Evolutionary conservation across 2,888 invertebrate genomes (phyloP).

Genomic region (Lasius fuliginosus): DNA sequence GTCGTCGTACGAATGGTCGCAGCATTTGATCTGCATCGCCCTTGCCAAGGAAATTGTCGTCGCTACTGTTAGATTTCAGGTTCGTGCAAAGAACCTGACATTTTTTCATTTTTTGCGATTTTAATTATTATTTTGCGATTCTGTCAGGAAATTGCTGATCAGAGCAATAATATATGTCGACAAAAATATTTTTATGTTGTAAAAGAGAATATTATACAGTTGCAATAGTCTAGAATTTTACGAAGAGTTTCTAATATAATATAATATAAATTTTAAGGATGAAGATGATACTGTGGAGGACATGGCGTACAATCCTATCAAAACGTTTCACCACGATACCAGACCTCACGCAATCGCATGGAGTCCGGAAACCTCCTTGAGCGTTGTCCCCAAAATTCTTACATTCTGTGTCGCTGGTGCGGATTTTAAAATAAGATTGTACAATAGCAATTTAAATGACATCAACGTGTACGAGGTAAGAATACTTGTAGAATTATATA

Average conservation of each 20-base stretch:
- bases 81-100: neutral
- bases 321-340: constrained; percentile 88
- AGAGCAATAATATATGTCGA: neutral
- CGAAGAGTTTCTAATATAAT: neutral
- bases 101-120: neutral
- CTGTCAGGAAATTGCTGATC: neutral
- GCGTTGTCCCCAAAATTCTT: constrained; percentile 88
- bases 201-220: neutral
- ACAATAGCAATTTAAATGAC: constrained; percentile 87
- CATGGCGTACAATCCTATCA: constrained; percentile 87
- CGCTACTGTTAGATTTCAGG: constrained; percentile 88
- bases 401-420: constrained; percentile 88
- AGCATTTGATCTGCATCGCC: constrained; percentile 89
- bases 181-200: neutral
- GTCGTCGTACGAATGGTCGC: constrained; percentile 90
- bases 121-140: neutral
- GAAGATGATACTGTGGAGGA: constrained; percentile 87
- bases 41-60: constrained; percentile 88
- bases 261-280: constrained; percentile 84
- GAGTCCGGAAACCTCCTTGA: constrained; percentile 89
- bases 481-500: neutral
- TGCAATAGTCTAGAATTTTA: neutral
- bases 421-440: constrained; percentile 88
- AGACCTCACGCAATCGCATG: constrained; percentile 88
- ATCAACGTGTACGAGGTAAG: constrained; percentile 86